Base-by-base conservation (phyloP, 2,113 vertebrate genomes). In the Atrichornis clamosus region DNA sequence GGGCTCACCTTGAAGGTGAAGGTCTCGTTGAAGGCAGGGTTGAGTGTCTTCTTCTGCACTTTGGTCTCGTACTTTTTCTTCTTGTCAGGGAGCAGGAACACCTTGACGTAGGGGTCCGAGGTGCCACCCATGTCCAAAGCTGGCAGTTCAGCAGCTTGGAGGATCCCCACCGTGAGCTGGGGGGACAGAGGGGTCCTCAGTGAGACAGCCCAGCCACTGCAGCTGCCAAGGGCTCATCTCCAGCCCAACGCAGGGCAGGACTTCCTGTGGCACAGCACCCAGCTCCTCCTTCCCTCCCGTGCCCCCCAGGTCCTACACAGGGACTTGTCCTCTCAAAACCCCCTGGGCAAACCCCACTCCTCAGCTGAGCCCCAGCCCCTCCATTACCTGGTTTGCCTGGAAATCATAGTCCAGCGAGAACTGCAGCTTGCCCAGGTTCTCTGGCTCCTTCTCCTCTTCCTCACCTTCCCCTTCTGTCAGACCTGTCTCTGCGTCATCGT, bases 51-150 rank as follows among this genome's bases (percentile, higher is more conserved):
- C 97, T 99, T 99, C 95, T 99, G 99, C 60, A 99, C 99, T 97
- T 99, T 99, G 90, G 99, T 99, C 97, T 99, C 99, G 0, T 97
- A 99, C 94, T 99, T 99, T 87, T 99, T 99, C 98, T 99, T 99
- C 98, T 99, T 99, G 98, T 99, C 99, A 8, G 99, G 99, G 60
- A 99, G 98, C 70, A 99, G 98, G 87, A 98, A 99, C 89, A 99
- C 98, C 94, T 99, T 99, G 87, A 99, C 99, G 0, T 99, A 99
- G 0, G 99, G 99, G 93, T 99, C 99, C 5, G 99, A 99, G 20
- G 99, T 99, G 93, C 99, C 99, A 0, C 99, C 99, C 87, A 99
- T 99, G 97, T 99, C 99, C 98, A 99, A 97, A 62, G 99, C 99
- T 14, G 99, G 99, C 65, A 99, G 98, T 26, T 99, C 99, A 0